These are phyloP conservation scores for Limnephilus lunatus DNA, from an alignment of 2,888 invertebrate genomes.

Conservation along the genomic window DNA sequence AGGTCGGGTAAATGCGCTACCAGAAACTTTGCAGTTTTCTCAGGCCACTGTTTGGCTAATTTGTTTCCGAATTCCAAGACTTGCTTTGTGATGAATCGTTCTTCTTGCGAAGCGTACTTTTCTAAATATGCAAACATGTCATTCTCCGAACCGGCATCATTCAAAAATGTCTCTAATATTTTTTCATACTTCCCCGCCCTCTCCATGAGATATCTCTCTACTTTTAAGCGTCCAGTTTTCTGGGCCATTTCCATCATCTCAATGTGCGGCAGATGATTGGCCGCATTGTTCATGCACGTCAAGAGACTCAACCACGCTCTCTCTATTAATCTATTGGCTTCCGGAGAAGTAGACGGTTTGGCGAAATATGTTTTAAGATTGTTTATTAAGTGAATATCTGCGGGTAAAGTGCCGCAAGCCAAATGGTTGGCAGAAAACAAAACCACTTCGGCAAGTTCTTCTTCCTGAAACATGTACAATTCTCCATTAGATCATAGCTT, in stretches of 20 bases:
- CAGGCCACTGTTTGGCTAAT: conserved; percentile 62
- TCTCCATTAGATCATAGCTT: not conserved
- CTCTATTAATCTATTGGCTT: conserved; percentile 72
- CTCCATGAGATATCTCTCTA: conserved; percentile 62
- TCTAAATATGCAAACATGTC: conserved; percentile 65
- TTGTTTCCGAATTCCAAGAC: conserved; percentile 52
- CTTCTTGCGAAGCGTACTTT: conserved; percentile 62
- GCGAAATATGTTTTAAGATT: conserved; percentile 67
- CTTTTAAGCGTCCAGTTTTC: conserved; percentile 60
- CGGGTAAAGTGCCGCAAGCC: conserved; percentile 70
- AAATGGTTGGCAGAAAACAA: conserved; percentile 74
- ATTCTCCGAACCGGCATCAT: conserved; percentile 60
- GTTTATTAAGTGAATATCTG: conserved; percentile 71
- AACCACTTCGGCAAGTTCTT: conserved; percentile 72
- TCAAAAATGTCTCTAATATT: conserved; percentile 64
- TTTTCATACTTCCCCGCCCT: conserved; percentile 59
- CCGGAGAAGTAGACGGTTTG: conserved; percentile 69
- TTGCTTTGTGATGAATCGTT: conserved; percentile 61
- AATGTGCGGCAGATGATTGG: conserved; percentile 64
- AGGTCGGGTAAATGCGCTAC: conserved; percentile 69
- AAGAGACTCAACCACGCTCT: conserved; percentile 72
- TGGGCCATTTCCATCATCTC: conserved; percentile 64
- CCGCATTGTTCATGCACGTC: conserved; percentile 67
- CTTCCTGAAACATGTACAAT: conserved; percentile 70
- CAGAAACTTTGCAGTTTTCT: conserved; percentile 70